A percentile compares a stretch with the other conserved stretches of the same genome.
Conservation (phyloP, 2,888 invertebrate genomes). For the Altica lythri region DNA sequence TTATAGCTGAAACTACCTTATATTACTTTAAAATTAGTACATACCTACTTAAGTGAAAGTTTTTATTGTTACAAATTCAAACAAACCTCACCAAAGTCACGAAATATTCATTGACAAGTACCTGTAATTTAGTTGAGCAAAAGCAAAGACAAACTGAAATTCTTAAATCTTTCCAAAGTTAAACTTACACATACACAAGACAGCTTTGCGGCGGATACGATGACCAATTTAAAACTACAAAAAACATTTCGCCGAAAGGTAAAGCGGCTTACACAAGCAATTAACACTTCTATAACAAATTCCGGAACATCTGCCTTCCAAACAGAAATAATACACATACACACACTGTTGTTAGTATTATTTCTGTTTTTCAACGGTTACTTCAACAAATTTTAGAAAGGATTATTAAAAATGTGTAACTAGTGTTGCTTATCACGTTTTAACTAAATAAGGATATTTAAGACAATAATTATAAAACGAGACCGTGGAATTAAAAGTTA, state of each 20-base stretch:
- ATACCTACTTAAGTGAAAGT: no score
- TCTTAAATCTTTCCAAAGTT: slow-evolving; percentile 43
- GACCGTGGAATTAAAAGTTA: no score
- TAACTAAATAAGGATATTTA: no score
- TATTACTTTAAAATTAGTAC: no score
- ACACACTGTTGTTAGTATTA: no score
- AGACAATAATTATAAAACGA: no score
- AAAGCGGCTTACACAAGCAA: slow-evolving; percentile 51
- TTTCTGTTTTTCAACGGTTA: slow-evolving; percentile 47
- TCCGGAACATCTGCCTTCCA: slow-evolving; percentile 52
- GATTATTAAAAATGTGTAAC: no score
- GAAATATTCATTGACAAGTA: slow-evolving; percentile 14
- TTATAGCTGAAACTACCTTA: background rate
- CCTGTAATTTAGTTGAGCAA: slow-evolving; percentile 16
- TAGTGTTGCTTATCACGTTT: no score
- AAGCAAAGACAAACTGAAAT: slow-evolving; percentile 25
- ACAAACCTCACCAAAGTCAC: slow-evolving; percentile 30
- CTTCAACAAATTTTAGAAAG: slow-evolving; percentile 31
- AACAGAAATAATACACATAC: slow-evolving; percentile 39
- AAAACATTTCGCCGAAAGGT: slow-evolving; percentile 49
- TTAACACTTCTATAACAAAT: slow-evolving; percentile 57
- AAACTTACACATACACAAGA: no score
- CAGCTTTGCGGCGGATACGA: slow-evolving; percentile 45
- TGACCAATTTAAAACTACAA: slow-evolving; percentile 44
- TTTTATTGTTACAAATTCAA: no score